A percentile compares a stretch with the other conserved stretches of the same genome.
These are phyloP conservation scores for Brachypalpus laphriformis DNA, from an alignment of 2,888 invertebrate genomes.

Conservation along the genomic window DNA sequence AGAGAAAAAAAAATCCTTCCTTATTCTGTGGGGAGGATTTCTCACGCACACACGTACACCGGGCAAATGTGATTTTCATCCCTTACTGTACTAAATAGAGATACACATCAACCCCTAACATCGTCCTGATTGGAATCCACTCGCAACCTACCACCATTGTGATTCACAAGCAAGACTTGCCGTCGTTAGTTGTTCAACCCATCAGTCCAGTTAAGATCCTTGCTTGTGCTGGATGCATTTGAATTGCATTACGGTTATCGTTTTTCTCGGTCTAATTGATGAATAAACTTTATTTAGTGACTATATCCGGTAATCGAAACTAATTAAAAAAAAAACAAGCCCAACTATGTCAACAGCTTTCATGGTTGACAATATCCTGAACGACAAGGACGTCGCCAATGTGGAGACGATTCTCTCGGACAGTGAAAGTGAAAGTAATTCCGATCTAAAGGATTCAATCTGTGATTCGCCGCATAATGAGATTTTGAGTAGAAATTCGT, in stretches of 20 bases:
- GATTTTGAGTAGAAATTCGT: slow-evolving; percentile 79
- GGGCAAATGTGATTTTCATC: slow-evolving; percentile 23
- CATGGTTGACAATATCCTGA: slow-evolving; percentile 81
- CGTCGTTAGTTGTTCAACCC: slow-evolving; percentile 65
- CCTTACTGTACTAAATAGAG: slow-evolving; percentile 52
- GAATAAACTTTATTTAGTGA: slow-evolving; percentile 26
- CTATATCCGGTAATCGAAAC: slow-evolving; percentile 20
- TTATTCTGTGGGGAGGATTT: slow-evolving; percentile 34
- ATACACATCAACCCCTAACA: slow-evolving; percentile 25
- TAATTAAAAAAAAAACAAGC: slow-evolving; percentile 3
- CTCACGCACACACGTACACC: neutral
- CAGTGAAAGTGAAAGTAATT: slow-evolving; percentile 76
- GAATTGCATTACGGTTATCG: slow-evolving; percentile 40
- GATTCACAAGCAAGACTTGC: slow-evolving; percentile 25
- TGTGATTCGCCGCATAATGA: slow-evolving; percentile 77
- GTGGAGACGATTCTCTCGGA: slow-evolving; percentile 76
- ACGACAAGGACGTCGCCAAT: slow-evolving; percentile 78
- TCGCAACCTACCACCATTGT: slow-evolving; percentile 62
- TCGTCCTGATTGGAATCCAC: slow-evolving; percentile 65
- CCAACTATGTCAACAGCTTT: slow-evolving; percentile 81
- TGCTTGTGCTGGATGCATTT: slow-evolving; percentile 60
- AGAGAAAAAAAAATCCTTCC: neutral
- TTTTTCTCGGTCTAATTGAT: slow-evolving; percentile 50
- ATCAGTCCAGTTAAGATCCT: slow-evolving; percentile 69
- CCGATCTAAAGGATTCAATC: slow-evolving; percentile 77